Evolutionary conservation across 2,113 vertebrate genomes (phyloP).

Genomic region (Misgurnus mizolepis): DNA sequence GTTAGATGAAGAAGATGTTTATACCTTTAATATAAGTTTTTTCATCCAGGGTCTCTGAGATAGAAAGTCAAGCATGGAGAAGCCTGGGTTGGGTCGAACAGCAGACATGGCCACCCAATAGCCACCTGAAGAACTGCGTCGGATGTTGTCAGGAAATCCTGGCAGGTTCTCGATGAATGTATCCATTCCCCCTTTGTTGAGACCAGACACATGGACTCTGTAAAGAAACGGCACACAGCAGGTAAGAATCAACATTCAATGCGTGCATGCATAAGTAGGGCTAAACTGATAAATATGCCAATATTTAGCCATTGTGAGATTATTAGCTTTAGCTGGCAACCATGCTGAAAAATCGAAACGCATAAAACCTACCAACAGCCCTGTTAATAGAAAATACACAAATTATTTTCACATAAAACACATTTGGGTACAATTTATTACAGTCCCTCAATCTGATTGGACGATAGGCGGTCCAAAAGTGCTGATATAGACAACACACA

Average conservation of each 20-base stretch:
- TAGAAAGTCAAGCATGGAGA: slow-evolving; percentile 95
- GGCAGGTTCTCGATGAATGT: slow-evolving; percentile 95
- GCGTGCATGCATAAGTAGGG: background rate
- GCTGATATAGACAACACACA: no score
- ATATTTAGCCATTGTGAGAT: no score
- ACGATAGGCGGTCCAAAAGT: no score
- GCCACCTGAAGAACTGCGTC: slow-evolving; percentile 88
- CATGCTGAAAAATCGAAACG: no score
- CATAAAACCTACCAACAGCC: no score
- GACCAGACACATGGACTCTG: slow-evolving; percentile 92
- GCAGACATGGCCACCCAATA: slow-evolving; percentile 93
- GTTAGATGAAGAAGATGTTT: no score
- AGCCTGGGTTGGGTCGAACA: slow-evolving; percentile 86
- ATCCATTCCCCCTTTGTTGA: slow-evolving; percentile 95
- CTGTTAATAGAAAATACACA: no score
- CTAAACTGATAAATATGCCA: no score
- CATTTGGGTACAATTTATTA: no score
- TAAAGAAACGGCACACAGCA: slow-evolving; percentile 45
- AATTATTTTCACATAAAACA: no score
- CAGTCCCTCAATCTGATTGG: no score
- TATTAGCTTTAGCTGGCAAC: no score
- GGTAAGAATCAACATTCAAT: background rate
- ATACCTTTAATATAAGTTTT: slow-evolving; percentile 88
- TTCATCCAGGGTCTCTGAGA: slow-evolving; percentile 92
- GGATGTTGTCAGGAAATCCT: slow-evolving; percentile 94